Base-by-base conservation (phyloP, 1,140 invertebrate species). In the Armadillidium nasatum region DNA sequence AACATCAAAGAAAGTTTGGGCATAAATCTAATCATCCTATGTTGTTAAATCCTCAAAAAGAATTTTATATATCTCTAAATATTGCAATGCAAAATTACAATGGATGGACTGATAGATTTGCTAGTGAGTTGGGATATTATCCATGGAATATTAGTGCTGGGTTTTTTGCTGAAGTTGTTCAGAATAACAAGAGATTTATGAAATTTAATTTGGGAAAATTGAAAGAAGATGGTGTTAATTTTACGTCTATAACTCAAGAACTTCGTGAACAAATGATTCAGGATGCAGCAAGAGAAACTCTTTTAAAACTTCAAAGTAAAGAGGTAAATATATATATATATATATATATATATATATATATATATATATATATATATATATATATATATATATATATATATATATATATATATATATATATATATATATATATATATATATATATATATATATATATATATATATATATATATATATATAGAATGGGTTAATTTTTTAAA, bases 31-130 rank as follows among this genome's bases (percentile, higher is more conserved):
- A 60, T 15, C 50, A 60, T 60, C 50, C 50, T 15, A 13, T 60
- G 50, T 60, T 60, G 50, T 2, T 60, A 15, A 13, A 60, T 60
- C 50, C 50, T 60, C 50, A 60, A 19, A 60, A 60, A 60, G 50
- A 60, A 60, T 60, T 60, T 60, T 60, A 60, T 60, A 19, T 60
- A 15, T 4, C 2, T 15, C 19, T 60, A 19, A 60, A 60, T 19
- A 60, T 60, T 19, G 50, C 50, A 15, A 60, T 60, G 50, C 19
- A 15, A 19, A 60, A 60, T 19, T 60, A 60, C 50, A 60, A 60
- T 60, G 50, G 50, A 19, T 60, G 50, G 50, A 60, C 50, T 4
- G 50, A 60, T 60, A 60, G 19, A 60, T 60, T 60, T 60, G 50
- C 50, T 7, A 15, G 11, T 60, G 11, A 60, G 50, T 60, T 60